Evolutionary conservation across 2,888 invertebrate genomes (phyloP).

Genomic region (Anodontia alba): DNA sequence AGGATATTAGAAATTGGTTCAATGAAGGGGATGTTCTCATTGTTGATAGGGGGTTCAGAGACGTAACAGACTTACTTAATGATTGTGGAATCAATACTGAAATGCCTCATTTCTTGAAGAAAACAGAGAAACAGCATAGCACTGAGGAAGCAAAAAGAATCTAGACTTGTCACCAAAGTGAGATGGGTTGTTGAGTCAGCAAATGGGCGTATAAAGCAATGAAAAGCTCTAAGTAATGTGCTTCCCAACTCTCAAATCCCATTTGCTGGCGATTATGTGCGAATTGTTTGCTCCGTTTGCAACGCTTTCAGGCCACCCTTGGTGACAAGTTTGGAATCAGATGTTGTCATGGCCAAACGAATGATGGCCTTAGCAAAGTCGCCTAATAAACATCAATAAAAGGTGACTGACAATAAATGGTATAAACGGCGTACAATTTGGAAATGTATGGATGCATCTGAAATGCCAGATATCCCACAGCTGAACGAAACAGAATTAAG

Average conservation of each 20-base stretch:
- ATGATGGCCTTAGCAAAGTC: not conserved
- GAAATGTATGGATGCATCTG: not conserved
- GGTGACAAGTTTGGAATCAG: not conserved
- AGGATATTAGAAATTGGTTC: conserved; percentile 22
- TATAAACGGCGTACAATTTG: not conserved
- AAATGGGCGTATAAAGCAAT: conserved; percentile 34
- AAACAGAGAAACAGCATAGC: not conserved
- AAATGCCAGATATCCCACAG: not conserved
- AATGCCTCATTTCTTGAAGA: conserved; percentile 25
- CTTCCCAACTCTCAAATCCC: conserved; percentile 4
- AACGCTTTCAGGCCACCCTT: not conserved
- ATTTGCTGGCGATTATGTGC: not conserved
- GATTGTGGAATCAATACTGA: conserved; percentile 4
- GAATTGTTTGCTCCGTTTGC: conserved; percentile 8
- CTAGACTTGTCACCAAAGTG: conserved; percentile 17
- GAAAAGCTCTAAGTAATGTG: conserved; percentile 12
- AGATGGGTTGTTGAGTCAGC: conserved; percentile 24
- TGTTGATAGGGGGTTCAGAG: conserved; percentile 35
- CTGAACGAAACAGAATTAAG: not conserved
- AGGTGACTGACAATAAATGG: not conserved
- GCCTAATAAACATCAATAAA: not conserved
- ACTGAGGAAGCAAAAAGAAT: conserved; percentile 17
- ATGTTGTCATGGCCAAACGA: not conserved
- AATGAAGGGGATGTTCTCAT: conserved; percentile 24
- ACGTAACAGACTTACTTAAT: conserved; percentile 16